Conservation (phyloP, 2,113 vertebrate species). For the Alectura lathami region DNA sequence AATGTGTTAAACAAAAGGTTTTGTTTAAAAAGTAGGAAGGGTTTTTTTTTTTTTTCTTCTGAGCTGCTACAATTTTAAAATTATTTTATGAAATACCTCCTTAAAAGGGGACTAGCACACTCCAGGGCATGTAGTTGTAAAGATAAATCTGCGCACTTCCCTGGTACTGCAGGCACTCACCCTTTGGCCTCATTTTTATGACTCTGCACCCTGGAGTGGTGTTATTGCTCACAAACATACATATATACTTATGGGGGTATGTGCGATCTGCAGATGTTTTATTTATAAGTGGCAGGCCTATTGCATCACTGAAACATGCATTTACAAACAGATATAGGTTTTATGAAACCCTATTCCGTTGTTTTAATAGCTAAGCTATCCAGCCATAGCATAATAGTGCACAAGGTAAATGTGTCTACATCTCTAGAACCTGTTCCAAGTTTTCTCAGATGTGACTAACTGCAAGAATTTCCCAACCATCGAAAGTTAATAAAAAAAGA, state of each 20-base stretch:
- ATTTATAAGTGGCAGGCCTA: slow-evolving; percentile 73
- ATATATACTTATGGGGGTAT: slow-evolving; percentile 33
- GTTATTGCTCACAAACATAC: slow-evolving; percentile 55
- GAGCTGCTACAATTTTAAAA: slow-evolving; percentile 4
- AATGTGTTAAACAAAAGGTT: slow-evolving; percentile 5
- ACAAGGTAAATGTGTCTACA: slow-evolving; percentile 70
- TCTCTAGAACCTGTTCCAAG: slow-evolving; percentile 77
- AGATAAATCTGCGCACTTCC: slow-evolving; percentile 67
- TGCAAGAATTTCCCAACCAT: slow-evolving; percentile 68
- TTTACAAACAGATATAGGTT: slow-evolving; percentile 65
- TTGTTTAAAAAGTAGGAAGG: slow-evolving; percentile 8
- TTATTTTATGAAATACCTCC: slow-evolving; percentile 34
- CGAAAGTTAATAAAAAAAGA: slow-evolving; percentile 52
- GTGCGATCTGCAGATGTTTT: slow-evolving; percentile 69
- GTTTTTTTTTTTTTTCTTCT: neutral
- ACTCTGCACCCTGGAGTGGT: slow-evolving; percentile 66
- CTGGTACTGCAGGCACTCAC: slow-evolving; percentile 56
- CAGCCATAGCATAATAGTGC: slow-evolving; percentile 71
- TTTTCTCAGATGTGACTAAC: slow-evolving; percentile 79
- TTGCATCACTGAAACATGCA: slow-evolving; percentile 51
- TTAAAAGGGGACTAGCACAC: slow-evolving; percentile 30
- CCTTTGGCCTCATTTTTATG: slow-evolving; percentile 68
- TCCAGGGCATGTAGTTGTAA: slow-evolving; percentile 61
- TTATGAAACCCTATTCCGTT: slow-evolving; percentile 70
- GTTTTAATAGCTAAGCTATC: slow-evolving; percentile 74